phyloP scores from a whole-genome alignment of 2,797 vertebrate species.

The Sebastes cheni region DNA sequence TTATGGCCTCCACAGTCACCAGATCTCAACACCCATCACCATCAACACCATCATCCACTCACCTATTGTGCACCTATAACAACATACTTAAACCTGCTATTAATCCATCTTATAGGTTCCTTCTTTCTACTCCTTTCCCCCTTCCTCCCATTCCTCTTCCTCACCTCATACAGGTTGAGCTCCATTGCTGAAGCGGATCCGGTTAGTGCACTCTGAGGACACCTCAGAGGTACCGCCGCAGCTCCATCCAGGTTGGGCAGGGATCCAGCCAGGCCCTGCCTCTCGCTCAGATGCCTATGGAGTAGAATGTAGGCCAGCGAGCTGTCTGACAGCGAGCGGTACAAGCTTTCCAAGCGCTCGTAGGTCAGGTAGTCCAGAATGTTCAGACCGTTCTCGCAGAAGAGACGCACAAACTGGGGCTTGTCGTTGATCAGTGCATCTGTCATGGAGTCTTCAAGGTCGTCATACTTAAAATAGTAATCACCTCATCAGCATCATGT shows the following conservation, averaged over 20 bases:
- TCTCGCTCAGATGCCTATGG: slow-evolving; percentile 71
- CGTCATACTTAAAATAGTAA: slow-evolving; percentile 76
- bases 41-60: not conserved
- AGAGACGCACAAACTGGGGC: slow-evolving; percentile 88
- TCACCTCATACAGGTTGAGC: slow-evolving; percentile 79
- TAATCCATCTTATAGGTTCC: fast-evolving
- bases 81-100: not conserved
- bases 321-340: slow-evolving; percentile 75
- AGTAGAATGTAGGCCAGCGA: slow-evolving; percentile 78
- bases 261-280: slow-evolving; percentile 40
- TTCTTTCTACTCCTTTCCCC: too few relatives aligned
- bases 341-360: slow-evolving; percentile 82
- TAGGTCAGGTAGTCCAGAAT: slow-evolving; percentile 86
- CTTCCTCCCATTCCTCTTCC: not conserved
- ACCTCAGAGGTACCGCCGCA: not conserved
- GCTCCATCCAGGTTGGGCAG: not conserved
- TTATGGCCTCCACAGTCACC: not conserved
- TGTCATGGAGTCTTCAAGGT: slow-evolving; percentile 87
- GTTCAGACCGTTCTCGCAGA: slow-evolving; percentile 88
- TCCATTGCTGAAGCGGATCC: slow-evolving; percentile 42
- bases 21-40: not conserved
- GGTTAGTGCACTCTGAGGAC: not conserved
- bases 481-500: not conserved
- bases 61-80: not conserved
- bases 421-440: slow-evolving; percentile 89